These are phyloP conservation scores for Antitype chi DNA, from an alignment of 2,888 invertebrate species.

Conservation along the genomic window DNA sequence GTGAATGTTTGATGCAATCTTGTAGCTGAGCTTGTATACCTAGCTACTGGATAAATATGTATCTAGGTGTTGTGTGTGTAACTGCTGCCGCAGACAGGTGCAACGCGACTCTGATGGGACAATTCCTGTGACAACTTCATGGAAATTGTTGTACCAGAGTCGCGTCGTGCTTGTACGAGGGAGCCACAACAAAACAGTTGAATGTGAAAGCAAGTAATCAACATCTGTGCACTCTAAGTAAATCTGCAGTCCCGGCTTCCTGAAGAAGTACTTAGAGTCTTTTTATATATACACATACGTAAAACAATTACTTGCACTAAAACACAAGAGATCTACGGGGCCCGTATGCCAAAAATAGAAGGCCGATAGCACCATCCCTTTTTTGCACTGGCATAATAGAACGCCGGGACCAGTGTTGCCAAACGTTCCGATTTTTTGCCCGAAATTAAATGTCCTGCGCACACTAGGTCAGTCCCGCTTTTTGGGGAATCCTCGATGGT, in stretches of 20 bases:
- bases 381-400: not conserved
- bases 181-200: not conserved
- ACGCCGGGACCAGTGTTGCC: no score
- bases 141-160: not conserved
- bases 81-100: not conserved
- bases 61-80: not conserved
- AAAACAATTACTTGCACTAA: no score
- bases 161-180: not conserved
- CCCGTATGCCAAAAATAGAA: no score
- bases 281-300: not conserved
- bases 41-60: not conserved
- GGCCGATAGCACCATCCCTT: no score
- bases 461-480: no score
- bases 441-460: no score
- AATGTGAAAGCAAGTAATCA: not conserved
- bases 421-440: no score
- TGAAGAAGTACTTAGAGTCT: not conserved
- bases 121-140: not conserved
- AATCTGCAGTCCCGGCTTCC: not conserved
- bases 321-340: no score
- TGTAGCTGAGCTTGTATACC: not conserved
- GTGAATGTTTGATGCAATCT: conserved; percentile 46
- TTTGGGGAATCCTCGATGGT: no score
- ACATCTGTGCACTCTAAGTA: not conserved
- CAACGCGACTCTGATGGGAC: not conserved